A percentile compares a stretch with the other conserved stretches of the same genome.
These are phyloP conservation scores for Paracyclopina nana DNA, from an alignment of 1,140 invertebrate species.

Conservation along the genomic window DNA sequence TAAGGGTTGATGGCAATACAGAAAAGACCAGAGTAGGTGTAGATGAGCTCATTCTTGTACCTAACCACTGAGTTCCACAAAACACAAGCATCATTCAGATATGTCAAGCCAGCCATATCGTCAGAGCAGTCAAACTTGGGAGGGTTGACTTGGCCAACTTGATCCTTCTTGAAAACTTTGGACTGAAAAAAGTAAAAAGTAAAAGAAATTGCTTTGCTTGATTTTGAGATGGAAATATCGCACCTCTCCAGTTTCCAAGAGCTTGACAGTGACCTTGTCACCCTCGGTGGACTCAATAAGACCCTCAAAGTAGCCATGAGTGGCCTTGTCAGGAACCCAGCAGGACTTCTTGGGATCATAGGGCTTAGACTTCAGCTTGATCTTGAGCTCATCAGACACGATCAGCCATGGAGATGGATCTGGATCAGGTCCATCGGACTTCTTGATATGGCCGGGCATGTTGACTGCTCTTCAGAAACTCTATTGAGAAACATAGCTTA, in stretches of 20 bases:
- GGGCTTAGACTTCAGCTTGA: constrained; percentile 44
- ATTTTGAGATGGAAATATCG: neutral
- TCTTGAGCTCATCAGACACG: constrained; percentile 80
- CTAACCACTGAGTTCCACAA: constrained; percentile 35
- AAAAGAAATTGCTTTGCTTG: neutral
- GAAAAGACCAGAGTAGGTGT: constrained; percentile 33
- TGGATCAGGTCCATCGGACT: constrained; percentile 39
- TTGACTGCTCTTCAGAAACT: constrained; percentile 3
- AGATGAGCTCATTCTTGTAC: constrained; percentile 87
- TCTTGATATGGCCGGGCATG: constrained; percentile 22
- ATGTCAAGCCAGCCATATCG: constrained; percentile 42
- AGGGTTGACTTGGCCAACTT: constrained; percentile 32
- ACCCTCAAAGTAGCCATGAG: constrained; percentile 30
- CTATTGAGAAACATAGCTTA: neutral
- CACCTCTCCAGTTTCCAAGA: constrained; percentile 62
- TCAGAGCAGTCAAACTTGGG: constrained; percentile 35
- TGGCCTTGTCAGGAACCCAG: constrained; percentile 19
- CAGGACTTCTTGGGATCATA: constrained; percentile 20
- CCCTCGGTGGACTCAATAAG: constrained; percentile 19
- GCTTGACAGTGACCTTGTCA: constrained; percentile 40
- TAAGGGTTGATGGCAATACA: constrained; percentile 28
- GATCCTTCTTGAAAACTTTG: constrained; percentile 29
- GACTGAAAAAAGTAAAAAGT: constrained; percentile 12
- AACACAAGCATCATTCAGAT: constrained; percentile 39
- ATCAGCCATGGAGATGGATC: constrained; percentile 84